Evolutionary conservation across 2,113 vertebrate genomes (phyloP).

Genomic region (Phylloscopus trochiloides): DNA sequence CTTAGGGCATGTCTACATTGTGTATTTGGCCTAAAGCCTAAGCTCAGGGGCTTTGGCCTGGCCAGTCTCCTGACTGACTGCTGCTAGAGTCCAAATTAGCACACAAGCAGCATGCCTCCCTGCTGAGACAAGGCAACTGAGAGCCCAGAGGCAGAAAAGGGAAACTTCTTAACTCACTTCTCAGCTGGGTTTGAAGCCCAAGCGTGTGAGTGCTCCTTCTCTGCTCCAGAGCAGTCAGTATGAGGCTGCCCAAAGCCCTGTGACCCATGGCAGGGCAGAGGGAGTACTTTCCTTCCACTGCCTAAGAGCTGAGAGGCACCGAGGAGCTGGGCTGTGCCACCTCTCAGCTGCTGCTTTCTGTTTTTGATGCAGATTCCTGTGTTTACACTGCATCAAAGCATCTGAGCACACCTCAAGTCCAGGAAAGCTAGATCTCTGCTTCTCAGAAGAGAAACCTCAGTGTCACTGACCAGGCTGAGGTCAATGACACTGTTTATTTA

Average conservation of each 20-base stretch:
- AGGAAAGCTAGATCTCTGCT: background rate
- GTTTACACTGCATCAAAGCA: background rate
- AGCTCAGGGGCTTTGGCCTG: background rate
- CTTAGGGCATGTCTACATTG: background rate
- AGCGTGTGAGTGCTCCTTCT: background rate
- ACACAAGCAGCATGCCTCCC: background rate
- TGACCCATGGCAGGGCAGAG: background rate
- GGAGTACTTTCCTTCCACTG: background rate
- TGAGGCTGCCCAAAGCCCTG: rapidly evolving
- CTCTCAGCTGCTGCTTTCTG: background rate
- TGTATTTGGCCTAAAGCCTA: constrained; percentile 6
- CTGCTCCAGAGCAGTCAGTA: background rate
- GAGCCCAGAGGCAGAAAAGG: background rate
- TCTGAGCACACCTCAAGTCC: background rate
- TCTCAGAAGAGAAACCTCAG: constrained; percentile 15
- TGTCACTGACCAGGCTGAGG: constrained; percentile 14
- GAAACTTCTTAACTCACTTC: background rate
- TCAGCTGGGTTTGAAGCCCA: background rate
- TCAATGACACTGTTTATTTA: constrained; percentile 37
- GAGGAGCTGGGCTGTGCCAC: background rate
- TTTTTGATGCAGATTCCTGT: background rate
- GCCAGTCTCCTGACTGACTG: background rate
- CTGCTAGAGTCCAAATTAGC: background rate
- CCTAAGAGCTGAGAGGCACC: background rate
- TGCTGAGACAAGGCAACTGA: background rate